Base-by-base conservation (phyloP, 2,113 vertebrate species). In the Epinephelus fuscoguttatus region DNA sequence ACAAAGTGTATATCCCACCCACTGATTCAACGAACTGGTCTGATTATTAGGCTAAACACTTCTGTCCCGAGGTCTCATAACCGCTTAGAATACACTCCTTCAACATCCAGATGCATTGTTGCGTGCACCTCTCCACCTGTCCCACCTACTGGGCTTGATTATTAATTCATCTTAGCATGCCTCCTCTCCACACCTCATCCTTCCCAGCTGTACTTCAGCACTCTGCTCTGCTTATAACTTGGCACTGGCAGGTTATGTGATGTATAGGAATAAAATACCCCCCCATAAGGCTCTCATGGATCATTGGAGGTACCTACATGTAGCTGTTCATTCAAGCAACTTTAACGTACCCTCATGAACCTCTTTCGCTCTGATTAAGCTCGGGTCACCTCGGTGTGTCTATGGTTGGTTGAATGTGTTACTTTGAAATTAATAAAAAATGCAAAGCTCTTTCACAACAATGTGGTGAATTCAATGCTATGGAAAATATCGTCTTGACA, bases 1-100 rank as follows among this genome's bases (percentile, higher is more conserved):
- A 87, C 85, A 73, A 82, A 81, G 82, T 80, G 12, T 23, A 78
- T 66, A 60, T 52, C 75, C 82, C 78, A 30, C 66, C 75, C 72
- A 75, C 67, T 70, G 63, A 90, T 87, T 86, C 67, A 45, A 30
- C 30, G 53, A 84, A 72, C 50, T 63, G 42, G 64, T 55, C 45
- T 23, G 18, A 86, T 85, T 86, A 77, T 69, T 55, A 72, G 67
- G 62, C 45, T 37, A 75, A 89, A 78, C 60, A 67, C 50, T 82
- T 69, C 50, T 37, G 63, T 80, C 55, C 76, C 4, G 66, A 64
- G 68, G 68, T 73, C 45, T 86, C 70, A 67, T 40, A 70, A 72
- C 61, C 8, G 9, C 68, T 85, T 14, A 47, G n/a, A 75, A 33
- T 37, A 45, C 30, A 75, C 61, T 75, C 42, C 14, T 50, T 66